A percentile compares a stretch with the other conserved stretches of the same genome.
Evolutionary conservation across 2,113 vertebrate genomes (phyloP).

Genomic region (Chitala chitala): DNA sequence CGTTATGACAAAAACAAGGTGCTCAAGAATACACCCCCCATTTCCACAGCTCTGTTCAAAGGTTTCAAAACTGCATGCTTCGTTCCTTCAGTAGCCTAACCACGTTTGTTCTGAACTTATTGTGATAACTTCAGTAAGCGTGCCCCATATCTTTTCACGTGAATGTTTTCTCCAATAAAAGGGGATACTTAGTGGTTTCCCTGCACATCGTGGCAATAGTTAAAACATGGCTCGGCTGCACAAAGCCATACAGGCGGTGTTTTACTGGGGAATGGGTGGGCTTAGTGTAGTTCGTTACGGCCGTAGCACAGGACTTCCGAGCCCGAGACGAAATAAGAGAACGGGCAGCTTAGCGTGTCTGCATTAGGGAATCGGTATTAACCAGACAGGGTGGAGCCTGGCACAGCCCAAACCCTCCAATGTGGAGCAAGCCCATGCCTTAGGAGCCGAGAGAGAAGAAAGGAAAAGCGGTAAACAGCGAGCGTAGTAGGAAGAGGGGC

Average conservation of each 20-base stretch:
- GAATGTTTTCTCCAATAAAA: neutral
- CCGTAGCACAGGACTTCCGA: constrained; percentile 44
- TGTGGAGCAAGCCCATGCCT: constrained; percentile 56
- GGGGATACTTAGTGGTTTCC: neutral
- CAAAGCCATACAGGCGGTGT: constrained; percentile 25
- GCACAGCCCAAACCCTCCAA: constrained; percentile 45
- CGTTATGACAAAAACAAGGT: neutral
- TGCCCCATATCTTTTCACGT: neutral
- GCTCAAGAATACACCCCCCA: neutral
- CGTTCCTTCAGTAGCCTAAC: neutral
- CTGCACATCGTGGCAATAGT: neutral
- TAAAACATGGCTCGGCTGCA: neutral
- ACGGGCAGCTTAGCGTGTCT: constrained; percentile 57
- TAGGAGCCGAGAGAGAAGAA: constrained; percentile 33
- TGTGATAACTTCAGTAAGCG: neutral
- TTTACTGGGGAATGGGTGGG: constrained; percentile 30
- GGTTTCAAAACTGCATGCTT: neutral
- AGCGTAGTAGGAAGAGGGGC: constrained; percentile 49
- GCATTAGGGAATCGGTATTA: constrained; percentile 50
- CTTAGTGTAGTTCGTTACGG: constrained; percentile 15
- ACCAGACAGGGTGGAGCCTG: constrained; percentile 68
- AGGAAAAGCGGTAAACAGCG: constrained; percentile 33
- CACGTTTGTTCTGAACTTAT: neutral
- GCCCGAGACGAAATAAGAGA: constrained; percentile 52
- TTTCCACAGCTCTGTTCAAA: neutral